Percentiles rank a stretch among this genome's conserved stretches.
phyloP scores from a whole-genome alignment of 2,888 invertebrate genomes.

The Crematogaster levior region DNA sequence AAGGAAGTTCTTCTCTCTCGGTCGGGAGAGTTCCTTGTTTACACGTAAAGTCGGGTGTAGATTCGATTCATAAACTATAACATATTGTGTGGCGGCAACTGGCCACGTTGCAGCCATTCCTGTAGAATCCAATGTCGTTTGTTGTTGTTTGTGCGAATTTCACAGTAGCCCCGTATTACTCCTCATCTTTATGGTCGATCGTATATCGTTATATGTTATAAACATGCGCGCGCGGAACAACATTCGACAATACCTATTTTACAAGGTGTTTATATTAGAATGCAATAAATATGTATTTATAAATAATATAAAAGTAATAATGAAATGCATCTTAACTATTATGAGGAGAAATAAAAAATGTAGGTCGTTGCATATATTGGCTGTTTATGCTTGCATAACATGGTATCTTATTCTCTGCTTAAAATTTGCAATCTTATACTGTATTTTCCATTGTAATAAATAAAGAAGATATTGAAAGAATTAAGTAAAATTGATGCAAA shows the following conservation, averaged over 20 bases:
- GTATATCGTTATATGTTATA: background rate
- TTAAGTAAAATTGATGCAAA: background rate
- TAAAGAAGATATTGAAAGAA: background rate
- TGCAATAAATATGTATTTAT: background rate
- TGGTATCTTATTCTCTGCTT: background rate
- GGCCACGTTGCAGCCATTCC: background rate
- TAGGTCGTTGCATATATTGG: background rate
- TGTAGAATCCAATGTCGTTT: background rate
- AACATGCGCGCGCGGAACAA: constrained; percentile 19
- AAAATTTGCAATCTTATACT: background rate
- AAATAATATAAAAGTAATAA: background rate
- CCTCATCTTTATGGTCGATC: constrained; percentile 17
- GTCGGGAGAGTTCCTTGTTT: constrained; percentile 57
- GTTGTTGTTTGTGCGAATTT: constrained; percentile 16
- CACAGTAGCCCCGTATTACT: background rate
- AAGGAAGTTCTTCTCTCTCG: constrained; percentile 50
- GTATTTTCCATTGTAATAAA: background rate
- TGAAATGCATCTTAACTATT: background rate
- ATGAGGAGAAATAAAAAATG: background rate
- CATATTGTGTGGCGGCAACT: background rate
- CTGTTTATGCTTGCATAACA: background rate
- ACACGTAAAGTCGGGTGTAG: constrained; percentile 42
- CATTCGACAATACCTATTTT: background rate
- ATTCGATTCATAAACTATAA: constrained; percentile 36
- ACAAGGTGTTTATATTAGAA: background rate